Base-by-base conservation (phyloP, 2,888 invertebrate species). In the Pogonocherus hispidulus region DNA sequence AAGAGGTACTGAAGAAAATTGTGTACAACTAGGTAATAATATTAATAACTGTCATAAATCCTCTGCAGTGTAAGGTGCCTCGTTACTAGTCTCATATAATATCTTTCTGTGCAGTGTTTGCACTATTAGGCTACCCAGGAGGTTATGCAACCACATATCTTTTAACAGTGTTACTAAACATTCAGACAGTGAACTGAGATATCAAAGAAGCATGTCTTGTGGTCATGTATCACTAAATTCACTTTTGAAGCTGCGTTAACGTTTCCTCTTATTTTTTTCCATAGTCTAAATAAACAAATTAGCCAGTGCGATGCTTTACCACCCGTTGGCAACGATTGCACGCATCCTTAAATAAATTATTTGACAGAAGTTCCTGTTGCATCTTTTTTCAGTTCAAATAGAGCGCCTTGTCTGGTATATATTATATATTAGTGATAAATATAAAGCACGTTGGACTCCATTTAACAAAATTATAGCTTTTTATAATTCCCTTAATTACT, bases 231-330 rank as follows among this genome's bases (percentile, higher is more conserved):
- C 80, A 79, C 73, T 67, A 67, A 72, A 72, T 73, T 72, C 69
- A 73, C 70, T 69, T 73, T 71, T 70, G 67, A n/a, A 68, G 71
- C 76, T 73, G 75, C 79, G 79, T 79, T 81, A 79, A 79, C 77
- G 78, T 79, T 80, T 79, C 71, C 75, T 74, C 76, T 78, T 73
- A 79, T 78, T 79, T 82, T 79, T 79, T 79, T 77, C 79, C 77
- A 80, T 78, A 80, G 81, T 78, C 80, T 82, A 83, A n/a, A n/a
- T n/a, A n/a, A n/a, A 84, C 83, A 84, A 83, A 84, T 84, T 84
- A 84, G 78, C 78, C 74, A 70, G 71, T 79, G 80, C 82, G 81
- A 79, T 80, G 80, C 79, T 81, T 32, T 78, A 75, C 77, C 78
- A 74, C 71, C 70, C 69, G 60, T 70, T 66, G 76, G 73, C 68